phyloP scores from a whole-genome alignment of 2,888 invertebrate genomes.

The Leucophenga montana region DNA sequence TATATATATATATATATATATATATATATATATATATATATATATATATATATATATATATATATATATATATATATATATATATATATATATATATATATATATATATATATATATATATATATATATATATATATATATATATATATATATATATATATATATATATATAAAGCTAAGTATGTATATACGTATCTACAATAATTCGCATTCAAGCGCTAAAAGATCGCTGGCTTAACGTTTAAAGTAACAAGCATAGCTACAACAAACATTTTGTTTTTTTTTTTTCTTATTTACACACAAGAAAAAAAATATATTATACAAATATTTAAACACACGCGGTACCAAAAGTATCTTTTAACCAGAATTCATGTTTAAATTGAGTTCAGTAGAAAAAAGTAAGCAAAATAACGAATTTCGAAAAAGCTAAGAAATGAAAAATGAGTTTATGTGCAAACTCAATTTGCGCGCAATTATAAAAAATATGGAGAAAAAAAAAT shows the following conservation, averaged over 20 bases:
- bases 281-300: conserved; percentile 50
- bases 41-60: too few species aligned
- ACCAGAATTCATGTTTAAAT: conserved; percentile 11
- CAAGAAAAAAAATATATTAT: conserved; percentile 54
- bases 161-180: too few species aligned
- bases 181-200: too few species aligned
- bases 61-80: too few species aligned
- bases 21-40: too few species aligned
- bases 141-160: too few species aligned
- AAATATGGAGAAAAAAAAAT: not conserved
- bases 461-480: conserved; percentile 15
- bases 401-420: not conserved
- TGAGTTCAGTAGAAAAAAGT: not conserved
- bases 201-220: conserved; percentile 5
- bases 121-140: too few species aligned
- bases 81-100: too few species aligned
- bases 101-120: too few species aligned
- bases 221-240: conserved; percentile 50
- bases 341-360: conserved; percentile 26
- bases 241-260: conserved; percentile 3
- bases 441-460: conserved; percentile 12
- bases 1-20: too few species aligned
- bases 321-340: conserved; percentile 48
- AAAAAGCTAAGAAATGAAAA: not conserved
- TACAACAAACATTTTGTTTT: conserved; percentile 35